These are phyloP conservation scores for Aphidius colemani DNA, from an alignment of 2,888 invertebrate genomes.

Conservation along the genomic window DNA sequence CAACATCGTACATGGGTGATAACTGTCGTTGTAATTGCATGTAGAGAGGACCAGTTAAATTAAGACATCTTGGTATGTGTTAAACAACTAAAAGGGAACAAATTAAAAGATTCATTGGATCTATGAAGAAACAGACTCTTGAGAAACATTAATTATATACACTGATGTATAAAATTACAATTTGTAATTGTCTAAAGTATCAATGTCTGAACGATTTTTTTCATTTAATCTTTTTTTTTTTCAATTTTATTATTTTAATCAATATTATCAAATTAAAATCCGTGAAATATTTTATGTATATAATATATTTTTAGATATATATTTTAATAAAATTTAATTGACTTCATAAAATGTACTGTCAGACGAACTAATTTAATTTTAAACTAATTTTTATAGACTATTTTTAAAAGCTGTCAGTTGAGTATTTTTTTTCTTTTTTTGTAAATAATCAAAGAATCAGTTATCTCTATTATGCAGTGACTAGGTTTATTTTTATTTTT, in stretches of 20 bases:
- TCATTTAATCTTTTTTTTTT: no score
- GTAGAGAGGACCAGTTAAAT: constrained; percentile 29
- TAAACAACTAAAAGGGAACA: background rate
- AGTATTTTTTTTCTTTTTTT: background rate
- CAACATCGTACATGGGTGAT: constrained; percentile 29
- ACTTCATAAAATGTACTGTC: constrained; percentile 10
- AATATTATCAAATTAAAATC: no score
- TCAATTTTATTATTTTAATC: no score
- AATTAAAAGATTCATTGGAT: constrained; percentile 24
- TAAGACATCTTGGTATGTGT: no score
- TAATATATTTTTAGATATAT: no score
- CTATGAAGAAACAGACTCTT: constrained; percentile 35
- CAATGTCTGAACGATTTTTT: no score
- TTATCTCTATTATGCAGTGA: background rate
- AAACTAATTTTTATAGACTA: background rate
- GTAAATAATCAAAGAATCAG: constrained; percentile 9
- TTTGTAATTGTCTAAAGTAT: background rate
- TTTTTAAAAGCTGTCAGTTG: background rate
- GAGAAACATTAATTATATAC: constrained; percentile 50
- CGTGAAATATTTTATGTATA: no score
- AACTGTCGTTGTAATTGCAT: constrained; percentile 42
- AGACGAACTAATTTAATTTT: constrained; percentile 39
- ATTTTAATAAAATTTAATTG: no score
- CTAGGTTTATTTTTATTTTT: constrained; percentile 8
- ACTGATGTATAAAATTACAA: constrained; percentile 39